Base-by-base conservation (phyloP, 2,113 vertebrate species). In the Oryzias melastigma region DNA sequence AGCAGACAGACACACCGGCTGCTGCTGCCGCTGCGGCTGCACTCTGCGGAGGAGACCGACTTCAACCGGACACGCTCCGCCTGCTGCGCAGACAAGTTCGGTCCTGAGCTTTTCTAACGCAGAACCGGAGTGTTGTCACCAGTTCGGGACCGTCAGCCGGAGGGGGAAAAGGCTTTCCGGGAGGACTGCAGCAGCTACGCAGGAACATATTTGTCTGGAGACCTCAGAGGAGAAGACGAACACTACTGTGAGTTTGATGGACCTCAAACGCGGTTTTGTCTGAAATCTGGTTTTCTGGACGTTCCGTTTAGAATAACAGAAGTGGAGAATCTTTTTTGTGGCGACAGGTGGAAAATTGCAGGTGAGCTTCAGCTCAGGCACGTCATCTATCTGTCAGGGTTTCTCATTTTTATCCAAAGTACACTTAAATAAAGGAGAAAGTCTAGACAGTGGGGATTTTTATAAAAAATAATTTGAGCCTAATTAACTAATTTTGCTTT, bases 311-410 rank as follows among this genome's bases (percentile, higher is more conserved):
- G 7, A 10, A 10, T 10, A 35, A 10, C 29, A 10, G 27, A 48
- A 17, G 8, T 29, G 49, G 15, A 52, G 43, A 52, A 45, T 15
- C 53, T 50, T 19, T 51, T 50, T n/a, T 53, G 52, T 60, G 25
- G 19, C 27, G 57, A 66, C 78, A 80, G 78, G 82, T 80, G 77
- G 69, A 50, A 49, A 58, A 58, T 44, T 24, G 69, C 75, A 78
- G 77, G 72, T 85, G 77, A 62, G 62, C 19, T 41, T 19, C 0
- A 29, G 27, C 40, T 17, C 52, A 64, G 27, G 22, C 46, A 15
- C 55, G 24, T 20, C 24, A 18, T n/a, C 40, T 49, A 54, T 55
- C 46, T 68, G 41, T 27, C 58, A 35, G 29, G 29, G 29, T 35
- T 35, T 10, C 1, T 35, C 10, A 3, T 3, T 35, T 2, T 35